These are phyloP conservation scores for Trinectes maculatus DNA, from an alignment of 2,113 vertebrate species.

Conservation along the genomic window DNA sequence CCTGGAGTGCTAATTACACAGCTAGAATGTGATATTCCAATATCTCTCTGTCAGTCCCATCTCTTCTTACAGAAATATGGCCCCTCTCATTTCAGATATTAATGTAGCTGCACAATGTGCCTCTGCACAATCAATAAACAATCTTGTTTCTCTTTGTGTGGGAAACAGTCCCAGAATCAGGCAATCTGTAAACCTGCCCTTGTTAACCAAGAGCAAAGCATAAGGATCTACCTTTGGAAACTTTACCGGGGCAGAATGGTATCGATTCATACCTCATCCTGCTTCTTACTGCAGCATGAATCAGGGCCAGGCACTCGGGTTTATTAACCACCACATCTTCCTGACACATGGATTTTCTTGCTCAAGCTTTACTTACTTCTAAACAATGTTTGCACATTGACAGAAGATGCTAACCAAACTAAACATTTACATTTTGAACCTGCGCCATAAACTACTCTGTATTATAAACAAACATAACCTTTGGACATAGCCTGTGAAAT, in stretches of 20 bases:
- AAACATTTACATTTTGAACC: neutral
- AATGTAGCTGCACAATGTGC: no score
- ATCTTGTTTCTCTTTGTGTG: conserved; percentile 34
- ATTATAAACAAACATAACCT: neutral
- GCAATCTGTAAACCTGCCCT: neutral
- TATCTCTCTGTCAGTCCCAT: conserved; percentile 14
- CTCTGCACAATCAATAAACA: conserved; percentile 7
- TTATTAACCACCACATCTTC: neutral
- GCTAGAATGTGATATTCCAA: conserved; percentile 43
- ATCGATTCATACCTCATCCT: conserved; percentile 32
- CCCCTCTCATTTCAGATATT: conserved; percentile 12
- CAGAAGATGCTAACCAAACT: neutral
- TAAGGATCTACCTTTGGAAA: conserved; percentile 14
- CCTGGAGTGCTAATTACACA: conserved; percentile 71
- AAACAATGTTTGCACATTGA: neutral
- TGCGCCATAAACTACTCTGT: neutral
- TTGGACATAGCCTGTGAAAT: neutral
- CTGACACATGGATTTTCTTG: neutral
- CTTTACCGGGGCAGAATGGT: neutral
- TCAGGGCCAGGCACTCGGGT: conserved; percentile 17
- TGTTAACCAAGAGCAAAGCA: neutral
- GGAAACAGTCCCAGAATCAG: neutral
- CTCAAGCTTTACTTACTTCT: no score
- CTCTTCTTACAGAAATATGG: conserved; percentile 12
- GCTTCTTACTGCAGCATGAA: conserved; percentile 29